These are phyloP conservation scores for Equus przewalskii DNA, from an alignment of 2,113 vertebrate genomes.

Conservation along the genomic window DNA sequence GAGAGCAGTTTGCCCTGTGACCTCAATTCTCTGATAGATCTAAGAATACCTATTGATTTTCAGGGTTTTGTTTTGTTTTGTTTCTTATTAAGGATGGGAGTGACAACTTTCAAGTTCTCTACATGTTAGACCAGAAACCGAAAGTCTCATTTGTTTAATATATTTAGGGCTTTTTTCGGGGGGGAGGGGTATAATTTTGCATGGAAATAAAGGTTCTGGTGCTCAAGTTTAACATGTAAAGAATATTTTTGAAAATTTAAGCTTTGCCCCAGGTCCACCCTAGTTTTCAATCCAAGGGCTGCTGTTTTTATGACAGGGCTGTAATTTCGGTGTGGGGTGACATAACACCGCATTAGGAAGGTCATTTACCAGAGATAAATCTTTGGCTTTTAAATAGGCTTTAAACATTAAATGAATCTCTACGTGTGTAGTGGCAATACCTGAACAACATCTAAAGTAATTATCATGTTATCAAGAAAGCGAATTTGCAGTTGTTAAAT, in stretches of 20 bases:
- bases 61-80: background rate
- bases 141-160: background rate
- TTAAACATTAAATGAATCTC: slow-evolving; percentile 79
- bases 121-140: background rate
- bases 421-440: slow-evolving; percentile 65
- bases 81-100: background rate
- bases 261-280: background rate
- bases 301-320: background rate
- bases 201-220: background rate
- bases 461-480: slow-evolving; percentile 80
- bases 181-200: background rate
- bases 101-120: background rate
- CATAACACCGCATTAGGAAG: slow-evolving; percentile 37
- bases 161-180: background rate
- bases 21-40: background rate
- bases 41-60: background rate
- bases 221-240: background rate
- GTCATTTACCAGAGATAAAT: slow-evolving; percentile 63
- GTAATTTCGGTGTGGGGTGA: background rate
- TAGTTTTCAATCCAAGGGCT: slow-evolving; percentile 25
- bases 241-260: background rate
- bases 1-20: background rate
- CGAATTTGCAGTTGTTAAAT: slow-evolving; percentile 78
- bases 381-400: slow-evolving; percentile 70
- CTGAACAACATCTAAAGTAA: slow-evolving; percentile 79